Evolutionary conservation across 2,888 invertebrate genomes (phyloP).

Genomic region (Pseudococcus viburni): DNA sequence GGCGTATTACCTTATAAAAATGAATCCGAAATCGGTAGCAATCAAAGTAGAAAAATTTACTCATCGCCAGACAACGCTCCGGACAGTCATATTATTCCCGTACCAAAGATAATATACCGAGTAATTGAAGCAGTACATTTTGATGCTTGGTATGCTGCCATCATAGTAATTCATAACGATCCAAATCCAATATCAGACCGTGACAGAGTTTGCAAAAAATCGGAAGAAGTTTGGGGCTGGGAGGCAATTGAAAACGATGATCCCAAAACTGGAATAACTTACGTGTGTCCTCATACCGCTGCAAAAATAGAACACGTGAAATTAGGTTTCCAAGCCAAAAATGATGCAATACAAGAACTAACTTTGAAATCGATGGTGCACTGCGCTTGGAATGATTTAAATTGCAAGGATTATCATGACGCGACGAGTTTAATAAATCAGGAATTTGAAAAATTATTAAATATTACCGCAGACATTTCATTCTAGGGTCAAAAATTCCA

Average conservation of each 20-base stretch:
- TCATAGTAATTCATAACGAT: not conserved
- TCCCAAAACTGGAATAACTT: not conserved
- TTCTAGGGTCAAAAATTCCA: too few species aligned
- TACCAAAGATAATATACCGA: not conserved
- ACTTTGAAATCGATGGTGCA: too few species aligned
- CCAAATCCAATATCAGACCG: not conserved
- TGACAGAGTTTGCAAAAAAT: not conserved
- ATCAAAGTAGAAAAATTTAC: not conserved
- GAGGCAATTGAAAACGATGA: not conserved
- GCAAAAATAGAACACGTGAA: too few species aligned
- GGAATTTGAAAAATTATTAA: too few species aligned
- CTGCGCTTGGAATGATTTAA: too few species aligned
- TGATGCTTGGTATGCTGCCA: not conserved
- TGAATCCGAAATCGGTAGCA: not conserved
- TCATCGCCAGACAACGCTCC: not conserved
- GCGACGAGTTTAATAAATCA: too few species aligned
- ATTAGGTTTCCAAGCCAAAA: too few species aligned
- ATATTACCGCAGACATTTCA: too few species aligned
- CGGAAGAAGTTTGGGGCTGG: not conserved
- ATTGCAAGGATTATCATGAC: too few species aligned
- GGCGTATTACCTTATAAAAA: not conserved
- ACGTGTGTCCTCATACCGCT: not conserved
- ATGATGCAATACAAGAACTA: too few species aligned
- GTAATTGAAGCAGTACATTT: not conserved
- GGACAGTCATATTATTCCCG: not conserved